These are phyloP conservation scores for Lymantria monacha DNA, from an alignment of 2,888 invertebrate species.

Conservation along the genomic window DNA sequence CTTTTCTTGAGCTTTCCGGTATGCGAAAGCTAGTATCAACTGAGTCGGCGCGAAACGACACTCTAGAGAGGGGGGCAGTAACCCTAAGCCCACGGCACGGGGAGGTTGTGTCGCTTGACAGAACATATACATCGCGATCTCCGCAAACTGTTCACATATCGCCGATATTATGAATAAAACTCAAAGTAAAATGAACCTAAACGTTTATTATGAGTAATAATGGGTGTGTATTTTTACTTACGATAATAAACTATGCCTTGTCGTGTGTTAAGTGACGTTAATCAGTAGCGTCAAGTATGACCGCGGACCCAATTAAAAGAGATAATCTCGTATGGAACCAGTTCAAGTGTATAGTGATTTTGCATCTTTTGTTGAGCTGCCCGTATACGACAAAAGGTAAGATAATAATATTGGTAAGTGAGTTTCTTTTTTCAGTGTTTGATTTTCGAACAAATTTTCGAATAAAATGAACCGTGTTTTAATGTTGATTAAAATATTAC, in stretches of 20 bases:
- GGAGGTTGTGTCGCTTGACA: constrained; percentile 64
- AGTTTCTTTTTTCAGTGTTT: not conserved
- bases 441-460: not conserved
- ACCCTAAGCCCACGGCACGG: constrained; percentile 58
- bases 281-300: constrained; percentile 72
- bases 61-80: constrained; percentile 70
- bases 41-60: constrained; percentile 80
- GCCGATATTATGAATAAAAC: constrained; percentile 19
- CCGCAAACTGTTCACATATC: constrained; percentile 48
- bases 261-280: constrained; percentile 54
- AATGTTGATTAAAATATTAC: no score
- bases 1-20: constrained; percentile 36
- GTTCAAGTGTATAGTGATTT: constrained; percentile 64
- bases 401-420: constrained; percentile 19
- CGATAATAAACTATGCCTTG: constrained; percentile 43
- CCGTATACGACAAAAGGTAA: constrained; percentile 60
- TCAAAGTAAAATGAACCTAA: constrained; percentile 11
- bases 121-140: constrained; percentile 66
- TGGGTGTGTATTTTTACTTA: constrained; percentile 17
- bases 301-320: constrained; percentile 67
- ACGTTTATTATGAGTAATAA: constrained; percentile 12
- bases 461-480: not conserved
- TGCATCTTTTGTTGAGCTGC: constrained; percentile 66
- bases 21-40: constrained; percentile 62
- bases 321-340: constrained; percentile 70